These are phyloP conservation scores for Emmelina monodactyla DNA, from an alignment of 2,888 invertebrate genomes.

Conservation along the genomic window DNA sequence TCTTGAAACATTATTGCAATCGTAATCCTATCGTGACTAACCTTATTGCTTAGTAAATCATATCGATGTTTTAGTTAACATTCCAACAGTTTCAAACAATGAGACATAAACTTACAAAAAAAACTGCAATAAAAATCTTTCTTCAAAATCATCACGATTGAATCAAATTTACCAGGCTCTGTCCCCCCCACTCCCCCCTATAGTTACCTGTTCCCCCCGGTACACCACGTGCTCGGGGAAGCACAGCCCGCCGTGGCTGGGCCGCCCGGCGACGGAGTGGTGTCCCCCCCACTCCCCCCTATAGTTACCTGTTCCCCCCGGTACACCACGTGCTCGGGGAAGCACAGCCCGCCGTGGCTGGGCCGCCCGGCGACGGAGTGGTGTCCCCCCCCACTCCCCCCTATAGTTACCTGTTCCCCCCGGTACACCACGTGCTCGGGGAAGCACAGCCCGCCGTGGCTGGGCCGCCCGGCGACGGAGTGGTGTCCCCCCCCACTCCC, in stretches of 20 bases:
- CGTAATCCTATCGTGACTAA: too few species aligned
- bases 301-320: slow-evolving; percentile 1
- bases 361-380: slow-evolving; percentile 36
- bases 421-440: slow-evolving; percentile 97
- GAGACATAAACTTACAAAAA: too few species aligned
- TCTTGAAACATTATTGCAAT: too few species aligned
- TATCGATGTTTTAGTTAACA: too few species aligned
- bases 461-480: slow-evolving; percentile 92
- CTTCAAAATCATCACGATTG: too few species aligned
- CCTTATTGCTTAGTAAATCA: too few species aligned
- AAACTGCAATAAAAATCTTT: too few species aligned
- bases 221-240: too few species aligned
- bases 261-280: background rate
- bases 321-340: slow-evolving; percentile 59
- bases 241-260: too few species aligned
- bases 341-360: background rate
- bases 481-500: slow-evolving; percentile 75
- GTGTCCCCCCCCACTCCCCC: background rate
- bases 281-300: background rate
- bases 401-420: slow-evolving; percentile 88
- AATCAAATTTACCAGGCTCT: too few species aligned
- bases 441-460: slow-evolving; percentile 89
- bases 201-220: background rate
- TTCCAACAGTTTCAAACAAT: too few species aligned
- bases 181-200: slow-evolving; percentile 29